Percentiles rank a stretch among this genome's conserved stretches.
phyloP scores from a whole-genome alignment of 2,113 vertebrate genomes.

The Esox niger region DNA sequence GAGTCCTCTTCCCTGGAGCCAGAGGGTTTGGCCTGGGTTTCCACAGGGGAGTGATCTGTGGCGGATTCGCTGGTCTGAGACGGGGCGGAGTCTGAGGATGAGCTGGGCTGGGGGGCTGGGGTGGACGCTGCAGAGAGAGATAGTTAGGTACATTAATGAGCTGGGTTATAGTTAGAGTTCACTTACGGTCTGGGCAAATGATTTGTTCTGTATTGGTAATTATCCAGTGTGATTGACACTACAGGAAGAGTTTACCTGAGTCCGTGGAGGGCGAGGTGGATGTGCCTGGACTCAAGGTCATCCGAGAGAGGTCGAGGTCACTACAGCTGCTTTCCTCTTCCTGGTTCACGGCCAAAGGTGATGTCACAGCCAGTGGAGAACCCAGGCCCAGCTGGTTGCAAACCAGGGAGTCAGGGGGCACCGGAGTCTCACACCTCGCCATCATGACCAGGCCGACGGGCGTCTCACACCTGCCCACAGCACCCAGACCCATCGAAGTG shows the following conservation, averaged over 20 bases:
- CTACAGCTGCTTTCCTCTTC: constrained; percentile 88
- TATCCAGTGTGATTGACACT: constrained; percentile 64
- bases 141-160: not conserved
- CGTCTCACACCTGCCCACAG: constrained; percentile 51
- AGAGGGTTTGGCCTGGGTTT: constrained; percentile 40
- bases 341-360: constrained; percentile 77
- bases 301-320: constrained; percentile 93
- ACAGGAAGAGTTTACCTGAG: constrained; percentile 82
- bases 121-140: constrained; percentile 76
- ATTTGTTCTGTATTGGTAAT: constrained; percentile 51
- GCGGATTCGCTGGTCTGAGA: constrained; percentile 74
- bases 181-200: too few species aligned
- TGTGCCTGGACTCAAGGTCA: constrained; percentile 94
- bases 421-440: constrained; percentile 55
- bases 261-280: constrained; percentile 91
- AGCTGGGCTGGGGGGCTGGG: constrained; percentile 85
- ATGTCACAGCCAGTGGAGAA: constrained; percentile 69
- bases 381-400: constrained; percentile 88
- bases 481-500: too few species aligned
- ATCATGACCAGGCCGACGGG: constrained; percentile 68
- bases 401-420: constrained; percentile 73
- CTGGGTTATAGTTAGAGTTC: too few species aligned
- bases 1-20: constrained; percentile 51
- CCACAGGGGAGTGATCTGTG: constrained; percentile 66
- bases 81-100: constrained; percentile 83